phyloP scores from a whole-genome alignment of 2,113 vertebrate genomes.

The Barbus barbus region DNA sequence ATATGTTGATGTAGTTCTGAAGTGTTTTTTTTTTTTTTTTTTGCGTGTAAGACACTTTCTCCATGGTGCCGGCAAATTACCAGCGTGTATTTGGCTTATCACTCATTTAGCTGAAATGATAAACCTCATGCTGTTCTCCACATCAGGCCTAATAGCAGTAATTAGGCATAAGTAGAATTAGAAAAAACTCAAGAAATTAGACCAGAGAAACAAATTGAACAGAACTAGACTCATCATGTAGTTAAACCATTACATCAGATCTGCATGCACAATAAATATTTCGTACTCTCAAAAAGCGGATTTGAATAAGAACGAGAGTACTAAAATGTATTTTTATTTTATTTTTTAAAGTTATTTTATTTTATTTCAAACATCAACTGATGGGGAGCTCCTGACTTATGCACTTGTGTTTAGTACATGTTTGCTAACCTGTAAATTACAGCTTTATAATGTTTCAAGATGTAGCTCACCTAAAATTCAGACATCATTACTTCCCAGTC shows the following conservation, averaged over 20 bases:
- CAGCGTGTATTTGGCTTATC: not conserved
- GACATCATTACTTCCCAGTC: too few species aligned
- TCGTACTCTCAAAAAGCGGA: not conserved
- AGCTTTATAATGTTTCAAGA: not conserved
- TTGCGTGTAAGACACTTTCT: not conserved
- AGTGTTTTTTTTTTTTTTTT: too few species aligned
- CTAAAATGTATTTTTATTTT: too few species aligned
- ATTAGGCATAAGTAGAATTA: conserved; percentile 23
- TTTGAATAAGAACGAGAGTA: not conserved
- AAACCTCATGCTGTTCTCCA: conserved; percentile 6
- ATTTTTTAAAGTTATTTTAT: too few species aligned
- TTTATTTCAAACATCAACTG: too few species aligned
- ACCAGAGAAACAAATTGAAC: not conserved
- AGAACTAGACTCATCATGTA: too few species aligned
- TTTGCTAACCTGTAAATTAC: not conserved
- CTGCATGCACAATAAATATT: not conserved
- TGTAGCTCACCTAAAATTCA: not conserved
- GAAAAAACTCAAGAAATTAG: not conserved
- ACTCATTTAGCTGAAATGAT: conserved; percentile 13
- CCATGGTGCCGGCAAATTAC: not conserved
- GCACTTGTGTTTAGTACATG: not conserved
- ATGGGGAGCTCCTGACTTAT: too few species aligned
- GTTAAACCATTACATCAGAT: not conserved
- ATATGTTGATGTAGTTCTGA: not conserved
- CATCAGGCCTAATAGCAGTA: conserved; percentile 21